These are phyloP conservation scores for Parnassius apollo DNA, from an alignment of 2,888 invertebrate species.

Conservation along the genomic window DNA sequence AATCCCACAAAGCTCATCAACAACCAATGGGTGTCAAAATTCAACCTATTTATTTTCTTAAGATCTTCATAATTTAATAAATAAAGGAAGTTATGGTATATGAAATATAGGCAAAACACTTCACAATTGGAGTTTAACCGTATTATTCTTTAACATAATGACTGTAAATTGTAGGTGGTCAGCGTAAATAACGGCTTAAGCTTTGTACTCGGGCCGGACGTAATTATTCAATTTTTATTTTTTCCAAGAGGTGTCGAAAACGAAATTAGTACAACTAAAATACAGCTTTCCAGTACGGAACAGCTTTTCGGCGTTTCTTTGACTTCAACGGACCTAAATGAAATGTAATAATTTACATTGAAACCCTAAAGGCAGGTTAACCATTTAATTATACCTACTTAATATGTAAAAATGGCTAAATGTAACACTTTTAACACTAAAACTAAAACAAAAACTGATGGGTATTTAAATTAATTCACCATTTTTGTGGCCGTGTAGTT, in stretches of 20 bases:
- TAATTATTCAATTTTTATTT: constrained; percentile 24
- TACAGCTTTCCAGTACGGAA: constrained; percentile 11
- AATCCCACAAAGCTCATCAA: too few relatives aligned
- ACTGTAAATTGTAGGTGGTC: constrained; percentile 27
- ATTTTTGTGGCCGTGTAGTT: too few relatives aligned
- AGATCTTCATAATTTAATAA: too few relatives aligned
- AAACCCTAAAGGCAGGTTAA: constrained; percentile 11
- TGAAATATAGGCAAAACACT: constrained; percentile 5
- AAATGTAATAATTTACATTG: constrained; percentile 13
- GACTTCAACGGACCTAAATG: constrained; percentile 7
- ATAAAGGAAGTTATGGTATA: neutral
- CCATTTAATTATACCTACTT: neutral
- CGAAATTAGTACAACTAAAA: constrained; percentile 23
- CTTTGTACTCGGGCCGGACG: constrained; percentile 25
- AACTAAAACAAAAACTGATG: too few relatives aligned
- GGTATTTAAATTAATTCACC: too few relatives aligned
- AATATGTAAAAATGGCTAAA: too few relatives aligned
- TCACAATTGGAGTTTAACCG: constrained; percentile 6
- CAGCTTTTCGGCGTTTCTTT: constrained; percentile 8
- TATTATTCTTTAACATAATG: constrained; percentile 23
- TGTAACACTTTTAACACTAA: too few relatives aligned
- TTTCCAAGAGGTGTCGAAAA: constrained; percentile 25
- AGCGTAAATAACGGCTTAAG: constrained; percentile 23
- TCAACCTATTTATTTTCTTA: too few relatives aligned
- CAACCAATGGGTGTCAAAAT: too few relatives aligned